Conservation (phyloP, 2,888 invertebrate species). For the Polydesmus complanatus region DNA sequence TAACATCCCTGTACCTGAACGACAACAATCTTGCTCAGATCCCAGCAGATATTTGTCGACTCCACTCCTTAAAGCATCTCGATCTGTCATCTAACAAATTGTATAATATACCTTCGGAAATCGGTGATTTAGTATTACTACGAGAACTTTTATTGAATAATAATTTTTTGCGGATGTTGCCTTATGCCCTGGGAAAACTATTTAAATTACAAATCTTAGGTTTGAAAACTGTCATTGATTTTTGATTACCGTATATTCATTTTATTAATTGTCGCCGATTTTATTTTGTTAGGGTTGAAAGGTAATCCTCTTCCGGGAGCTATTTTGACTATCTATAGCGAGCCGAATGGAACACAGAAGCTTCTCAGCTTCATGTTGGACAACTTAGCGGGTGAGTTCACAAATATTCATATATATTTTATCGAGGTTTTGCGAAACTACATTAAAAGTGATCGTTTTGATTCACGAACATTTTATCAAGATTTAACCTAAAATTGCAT, state of each 20-base stretch:
- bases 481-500: no score
- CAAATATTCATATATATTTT: no score
- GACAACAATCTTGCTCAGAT: slow-evolving; percentile 85
- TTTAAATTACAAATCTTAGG: slow-evolving; percentile 90
- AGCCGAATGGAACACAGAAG: slow-evolving; percentile 86
- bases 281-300: slow-evolving; percentile 34
- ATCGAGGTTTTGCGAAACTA: no score
- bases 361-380: slow-evolving; percentile 88
- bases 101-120: slow-evolving; percentile 82
- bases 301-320: slow-evolving; percentile 92
- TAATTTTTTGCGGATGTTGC: slow-evolving; percentile 83
- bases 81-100: slow-evolving; percentile 93
- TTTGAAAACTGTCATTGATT: no score
- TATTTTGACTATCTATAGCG: slow-evolving; percentile 77
- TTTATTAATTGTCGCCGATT: background rate
- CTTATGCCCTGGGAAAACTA: slow-evolving; percentile 92
- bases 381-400: slow-evolving; percentile 82
- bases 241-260: background rate
- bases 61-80: slow-evolving; percentile 69
- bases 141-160: slow-evolving; percentile 88
- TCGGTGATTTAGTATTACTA: slow-evolving; percentile 90
- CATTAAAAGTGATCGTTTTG: no score
- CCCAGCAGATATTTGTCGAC: slow-evolving; percentile 75
- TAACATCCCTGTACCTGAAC: slow-evolving; percentile 88
- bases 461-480: no score